Evolutionary conservation across 92 coral and sea anemone species (phyloP), one percentile per base, ranked within the genome.

Genomic region (Porites lobata): DNA sequence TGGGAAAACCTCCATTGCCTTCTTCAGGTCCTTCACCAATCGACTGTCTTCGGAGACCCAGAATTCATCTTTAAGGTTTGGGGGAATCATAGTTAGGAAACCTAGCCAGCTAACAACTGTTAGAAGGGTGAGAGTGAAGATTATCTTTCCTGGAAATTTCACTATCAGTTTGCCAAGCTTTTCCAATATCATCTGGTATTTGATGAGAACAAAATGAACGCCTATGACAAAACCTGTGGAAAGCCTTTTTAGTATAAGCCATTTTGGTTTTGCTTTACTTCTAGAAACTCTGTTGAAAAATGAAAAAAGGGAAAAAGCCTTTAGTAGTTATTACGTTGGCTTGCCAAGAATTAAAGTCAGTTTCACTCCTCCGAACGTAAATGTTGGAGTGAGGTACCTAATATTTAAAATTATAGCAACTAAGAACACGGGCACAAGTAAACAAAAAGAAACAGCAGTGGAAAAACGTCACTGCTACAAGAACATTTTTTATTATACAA

Each of bases 91-190:
- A 80, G 81, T 74, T 24, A 89, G 12, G 63, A 88, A 73, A 79
- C 95, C 95, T 11, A 92, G 77, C 56, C 83, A 43, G 84, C 87
- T 80, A n/a, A 84, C 12, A 47, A 69, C 70, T 65, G 88, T 50
- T 7, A 84, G 54, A 14, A 89, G 81, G 53, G 80, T 2, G 32
- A 63, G 18, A 1, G 59, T 63, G 58, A 38, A 5, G 13, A 79
- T 79, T 26, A 79, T 63, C 62, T 79, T 79, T n/a, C 61, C 19
- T 64, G 84, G 84, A 63, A 63, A 72, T 67, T 67, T 64, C 4
- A 64, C 73, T 47, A 79, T 52, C 71, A 79, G 3, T 7, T 22
- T 18, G 54, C 73, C 47, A 17, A 79, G 6, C 72, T 20, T 79
- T 67, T 79, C 84, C 73, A 79, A 38, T 9, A 43, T 1, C 73